Conservation (phyloP, 2,888 invertebrate genomes). For the Cloeon dipterum region DNA sequence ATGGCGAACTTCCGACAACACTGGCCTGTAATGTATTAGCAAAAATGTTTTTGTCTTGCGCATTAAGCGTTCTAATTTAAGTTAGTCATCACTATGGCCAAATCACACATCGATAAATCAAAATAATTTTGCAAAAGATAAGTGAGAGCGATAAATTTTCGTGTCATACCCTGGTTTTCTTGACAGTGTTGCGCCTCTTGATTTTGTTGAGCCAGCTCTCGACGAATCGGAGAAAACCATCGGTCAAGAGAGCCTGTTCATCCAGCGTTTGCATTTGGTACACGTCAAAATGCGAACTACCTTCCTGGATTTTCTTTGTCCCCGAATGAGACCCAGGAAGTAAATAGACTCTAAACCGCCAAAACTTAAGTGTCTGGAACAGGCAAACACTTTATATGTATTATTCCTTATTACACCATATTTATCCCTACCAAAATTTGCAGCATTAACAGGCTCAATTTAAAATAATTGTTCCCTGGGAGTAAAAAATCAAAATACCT, state of each 20-base stretch:
- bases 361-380: constrained; percentile 69
- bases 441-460: constrained; percentile 1
- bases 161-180: constrained; percentile 46
- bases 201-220: constrained; percentile 79
- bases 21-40: constrained; percentile 24
- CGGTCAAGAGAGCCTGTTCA: constrained; percentile 35
- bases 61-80: constrained; percentile 24
- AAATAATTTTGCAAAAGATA: neutral
- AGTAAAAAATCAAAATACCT: constrained; percentile 27
- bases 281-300: constrained; percentile 53
- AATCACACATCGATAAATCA: neutral
- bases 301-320: constrained; percentile 49
- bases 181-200: constrained; percentile 40
- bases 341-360: constrained; percentile 76
- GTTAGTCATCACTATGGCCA: constrained; percentile 4
- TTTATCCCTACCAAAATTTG: constrained; percentile 7
- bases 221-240: constrained; percentile 57
- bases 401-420: too few species aligned
- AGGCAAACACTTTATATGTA: neutral
- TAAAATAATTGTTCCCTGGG: constrained; percentile 5
- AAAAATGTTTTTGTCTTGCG: constrained; percentile 13
- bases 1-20: constrained; percentile 47
- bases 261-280: constrained; percentile 39
- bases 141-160: neutral
- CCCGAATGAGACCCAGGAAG: constrained; percentile 61